A percentile compares a stretch with the other conserved stretches of the same genome.
Conservation (phyloP, 2,113 vertebrate genomes). For the Neomonachus schauinslandi region DNA sequence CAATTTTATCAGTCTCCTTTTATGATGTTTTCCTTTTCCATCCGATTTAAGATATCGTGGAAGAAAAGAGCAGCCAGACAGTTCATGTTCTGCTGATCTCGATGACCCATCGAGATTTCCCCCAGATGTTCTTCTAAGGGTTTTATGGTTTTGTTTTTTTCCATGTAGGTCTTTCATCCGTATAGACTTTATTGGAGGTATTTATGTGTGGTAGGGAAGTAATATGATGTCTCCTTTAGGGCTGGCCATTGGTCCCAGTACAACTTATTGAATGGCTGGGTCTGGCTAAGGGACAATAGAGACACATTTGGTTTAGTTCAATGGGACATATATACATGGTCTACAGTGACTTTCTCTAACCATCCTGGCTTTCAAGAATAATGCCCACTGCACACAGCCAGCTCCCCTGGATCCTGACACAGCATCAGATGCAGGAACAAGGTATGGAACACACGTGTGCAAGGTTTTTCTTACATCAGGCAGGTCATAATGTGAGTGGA, state of each 20-base stretch:
- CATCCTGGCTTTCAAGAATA: not conserved
- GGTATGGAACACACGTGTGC: not conserved
- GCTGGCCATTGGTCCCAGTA: not conserved
- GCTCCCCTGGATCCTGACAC: not conserved
- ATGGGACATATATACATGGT: not conserved
- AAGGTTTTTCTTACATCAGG: not conserved
- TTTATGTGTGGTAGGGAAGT: not conserved
- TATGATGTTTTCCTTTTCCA: not conserved
- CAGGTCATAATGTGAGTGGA: not conserved
- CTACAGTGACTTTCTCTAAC: not conserved
- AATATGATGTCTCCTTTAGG: not conserved
- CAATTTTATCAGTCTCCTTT: not conserved
- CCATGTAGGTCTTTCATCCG: not conserved
- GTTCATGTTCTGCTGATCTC: too few relatives aligned
- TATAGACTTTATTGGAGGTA: not conserved
- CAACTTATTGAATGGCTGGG: not conserved
- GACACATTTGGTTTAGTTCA: not conserved
- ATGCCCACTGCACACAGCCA: not conserved
- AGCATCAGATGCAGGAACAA: not conserved
- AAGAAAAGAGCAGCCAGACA: too few relatives aligned
- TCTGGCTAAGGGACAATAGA: not conserved
- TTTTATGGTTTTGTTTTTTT: not conserved
- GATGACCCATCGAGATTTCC: not conserved
- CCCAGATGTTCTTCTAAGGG: not conserved
- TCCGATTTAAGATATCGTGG: not conserved